A percentile compares a stretch with the other conserved stretches of the same genome.
phyloP scores from a whole-genome alignment of 2,113 vertebrate genomes.

The Brachypodius melanocephalos region DNA sequence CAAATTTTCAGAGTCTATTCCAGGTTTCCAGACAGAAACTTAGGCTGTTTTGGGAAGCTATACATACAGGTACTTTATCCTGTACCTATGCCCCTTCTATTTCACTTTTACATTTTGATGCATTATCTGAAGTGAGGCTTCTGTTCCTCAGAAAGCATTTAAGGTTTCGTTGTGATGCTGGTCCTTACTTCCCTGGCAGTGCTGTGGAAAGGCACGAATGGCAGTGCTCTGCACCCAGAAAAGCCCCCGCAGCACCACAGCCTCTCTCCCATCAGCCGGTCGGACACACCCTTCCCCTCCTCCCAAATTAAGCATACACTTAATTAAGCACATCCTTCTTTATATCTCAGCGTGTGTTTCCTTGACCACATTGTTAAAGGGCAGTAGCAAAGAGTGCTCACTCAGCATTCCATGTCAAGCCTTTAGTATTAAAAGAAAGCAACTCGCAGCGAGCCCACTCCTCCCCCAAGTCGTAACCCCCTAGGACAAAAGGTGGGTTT shows the following conservation, averaged over 20 bases:
- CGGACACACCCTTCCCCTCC: too few relatives aligned
- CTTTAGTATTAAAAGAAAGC: background rate
- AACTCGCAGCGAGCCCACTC: background rate
- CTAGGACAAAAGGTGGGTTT: rapidly evolving
- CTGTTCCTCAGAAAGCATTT: background rate
- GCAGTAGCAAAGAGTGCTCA: background rate
- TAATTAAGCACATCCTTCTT: background rate
- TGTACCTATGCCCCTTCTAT: background rate
- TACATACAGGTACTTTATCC: background rate
- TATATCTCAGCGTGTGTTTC: rapidly evolving
- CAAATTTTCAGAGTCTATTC: background rate
- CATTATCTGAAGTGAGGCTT: background rate
- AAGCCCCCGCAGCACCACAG: background rate
- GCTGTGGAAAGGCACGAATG: rapidly evolving
- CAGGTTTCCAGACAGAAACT: background rate
- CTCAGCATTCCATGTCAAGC: background rate
- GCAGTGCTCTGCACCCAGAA: background rate
- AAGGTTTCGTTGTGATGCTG: rapidly evolving
- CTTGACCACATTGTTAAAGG: background rate
- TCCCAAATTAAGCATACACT: background rate
- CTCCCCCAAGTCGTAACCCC: rapidly evolving
- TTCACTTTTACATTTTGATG: background rate
- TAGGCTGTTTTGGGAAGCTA: background rate
- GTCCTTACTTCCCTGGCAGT: rapidly evolving
- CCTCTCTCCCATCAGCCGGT: background rate